A percentile compares a stretch with the other conserved stretches of the same genome.
Evolutionary conservation across 2,113 vertebrate species (phyloP).

Genomic region (Dicerorhinus sumatrensis): DNA sequence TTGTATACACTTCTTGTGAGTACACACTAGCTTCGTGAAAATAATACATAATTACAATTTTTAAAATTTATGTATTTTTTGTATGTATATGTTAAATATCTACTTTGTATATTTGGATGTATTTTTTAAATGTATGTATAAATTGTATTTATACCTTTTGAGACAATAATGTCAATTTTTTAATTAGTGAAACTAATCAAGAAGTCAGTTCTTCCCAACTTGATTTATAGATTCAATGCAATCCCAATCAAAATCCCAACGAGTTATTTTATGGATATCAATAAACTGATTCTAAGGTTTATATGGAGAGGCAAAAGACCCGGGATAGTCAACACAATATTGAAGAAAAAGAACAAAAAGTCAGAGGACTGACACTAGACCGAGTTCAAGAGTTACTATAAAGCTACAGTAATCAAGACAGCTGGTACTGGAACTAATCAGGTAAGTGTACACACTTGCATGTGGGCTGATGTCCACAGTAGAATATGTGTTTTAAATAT

Average conservation of each 20-base stretch:
- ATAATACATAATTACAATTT: background rate
- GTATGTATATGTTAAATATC: background rate
- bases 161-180: background rate
- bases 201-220: background rate
- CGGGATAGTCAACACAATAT: background rate
- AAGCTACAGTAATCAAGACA: background rate
- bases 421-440: background rate
- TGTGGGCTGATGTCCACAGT: background rate
- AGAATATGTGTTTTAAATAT: background rate
- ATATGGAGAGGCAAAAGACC: background rate
- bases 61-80: background rate
- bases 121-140: background rate
- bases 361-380: background rate
- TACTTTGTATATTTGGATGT: background rate
- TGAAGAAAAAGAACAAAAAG: background rate
- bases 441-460: background rate
- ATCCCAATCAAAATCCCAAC: background rate
- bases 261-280: background rate
- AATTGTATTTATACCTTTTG: background rate
- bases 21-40: background rate
- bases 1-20: background rate
- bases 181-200: slow-evolving; percentile 8
- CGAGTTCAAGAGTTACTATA: background rate
- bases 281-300: background rate
- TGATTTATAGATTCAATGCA: background rate